Evolutionary conservation across 2,797 vertebrate genomes (phyloP).

Genomic region (Apodemus agrarius): DNA sequence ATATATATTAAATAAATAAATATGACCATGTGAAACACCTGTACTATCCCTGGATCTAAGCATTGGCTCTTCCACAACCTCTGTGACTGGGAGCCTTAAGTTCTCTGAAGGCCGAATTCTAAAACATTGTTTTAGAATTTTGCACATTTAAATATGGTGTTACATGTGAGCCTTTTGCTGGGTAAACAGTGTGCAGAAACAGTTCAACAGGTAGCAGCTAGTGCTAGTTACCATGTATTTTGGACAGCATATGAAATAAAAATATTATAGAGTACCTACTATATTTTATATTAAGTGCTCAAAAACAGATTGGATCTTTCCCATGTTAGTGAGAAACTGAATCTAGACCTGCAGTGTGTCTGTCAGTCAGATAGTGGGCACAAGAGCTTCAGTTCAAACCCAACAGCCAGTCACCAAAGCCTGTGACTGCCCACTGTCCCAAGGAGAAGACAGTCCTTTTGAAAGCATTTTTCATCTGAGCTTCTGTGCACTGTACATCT

Average conservation of each 20-base stretch:
- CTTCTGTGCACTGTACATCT: background rate
- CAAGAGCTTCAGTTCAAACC: background rate
- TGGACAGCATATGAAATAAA: background rate
- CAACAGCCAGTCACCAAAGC: background rate
- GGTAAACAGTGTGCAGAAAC: background rate
- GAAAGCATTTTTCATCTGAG: background rate
- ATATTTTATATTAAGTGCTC: background rate
- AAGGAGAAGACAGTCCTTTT: background rate
- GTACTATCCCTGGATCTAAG: background rate
- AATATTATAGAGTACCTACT: background rate
- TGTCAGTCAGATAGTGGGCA: background rate
- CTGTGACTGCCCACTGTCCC: no score
- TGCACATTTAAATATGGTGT: background rate
- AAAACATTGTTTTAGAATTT: background rate
- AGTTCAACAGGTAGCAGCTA: background rate
- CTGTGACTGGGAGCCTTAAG: background rate
- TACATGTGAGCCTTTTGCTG: background rate
- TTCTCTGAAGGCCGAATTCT: slow-evolving; percentile 13
- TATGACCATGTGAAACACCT: background rate
- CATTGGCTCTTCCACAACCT: background rate
- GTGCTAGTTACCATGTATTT: background rate
- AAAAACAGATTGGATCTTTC: background rate
- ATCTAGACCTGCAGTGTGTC: background rate
- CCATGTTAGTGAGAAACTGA: background rate
- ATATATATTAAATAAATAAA: background rate